phyloP scores from a whole-genome alignment of 2,113 vertebrate species.

The Isichthys henryi region DNA sequence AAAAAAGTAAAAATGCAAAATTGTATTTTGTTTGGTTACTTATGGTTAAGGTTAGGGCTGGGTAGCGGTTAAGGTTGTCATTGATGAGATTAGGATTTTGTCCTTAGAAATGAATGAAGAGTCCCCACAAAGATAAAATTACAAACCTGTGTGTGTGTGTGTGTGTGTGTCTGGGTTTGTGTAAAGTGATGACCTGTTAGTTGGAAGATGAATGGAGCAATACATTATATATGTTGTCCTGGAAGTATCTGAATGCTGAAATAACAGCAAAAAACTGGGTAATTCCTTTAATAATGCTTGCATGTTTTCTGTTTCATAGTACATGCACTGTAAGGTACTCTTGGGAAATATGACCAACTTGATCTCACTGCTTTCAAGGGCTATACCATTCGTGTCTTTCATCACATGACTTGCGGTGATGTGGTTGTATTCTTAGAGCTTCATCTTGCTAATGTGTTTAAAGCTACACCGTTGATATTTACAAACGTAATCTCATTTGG shows the following conservation, averaged over 20 bases:
- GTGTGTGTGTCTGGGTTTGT: background rate
- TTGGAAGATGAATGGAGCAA: background rate
- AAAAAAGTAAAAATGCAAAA: no score
- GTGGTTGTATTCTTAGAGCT: slow-evolving; percentile 4
- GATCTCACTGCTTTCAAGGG: background rate
- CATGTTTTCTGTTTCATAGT: background rate
- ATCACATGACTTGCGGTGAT: background rate
- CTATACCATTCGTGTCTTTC: background rate
- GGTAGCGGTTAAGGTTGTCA: no score
- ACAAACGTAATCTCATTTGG: slow-evolving; percentile 32
- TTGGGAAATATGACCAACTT: background rate
- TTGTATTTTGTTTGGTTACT: no score
- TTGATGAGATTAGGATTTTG: no score
- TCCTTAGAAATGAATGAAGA: no score
- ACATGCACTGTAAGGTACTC: background rate
- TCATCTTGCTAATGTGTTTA: slow-evolving; percentile 11
- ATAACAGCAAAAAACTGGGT: background rate
- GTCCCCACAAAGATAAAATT: no score
- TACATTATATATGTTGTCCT: background rate
- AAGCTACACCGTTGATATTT: slow-evolving; percentile 27
- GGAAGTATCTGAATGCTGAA: background rate
- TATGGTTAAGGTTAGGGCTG: no score
- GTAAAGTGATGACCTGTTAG: background rate
- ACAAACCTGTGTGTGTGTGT: background rate
- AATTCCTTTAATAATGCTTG: background rate